Percentiles rank a stretch among this genome's conserved stretches.
Evolutionary conservation across 2,888 invertebrate genomes (phyloP).

Genomic region (Apantesis nais): DNA sequence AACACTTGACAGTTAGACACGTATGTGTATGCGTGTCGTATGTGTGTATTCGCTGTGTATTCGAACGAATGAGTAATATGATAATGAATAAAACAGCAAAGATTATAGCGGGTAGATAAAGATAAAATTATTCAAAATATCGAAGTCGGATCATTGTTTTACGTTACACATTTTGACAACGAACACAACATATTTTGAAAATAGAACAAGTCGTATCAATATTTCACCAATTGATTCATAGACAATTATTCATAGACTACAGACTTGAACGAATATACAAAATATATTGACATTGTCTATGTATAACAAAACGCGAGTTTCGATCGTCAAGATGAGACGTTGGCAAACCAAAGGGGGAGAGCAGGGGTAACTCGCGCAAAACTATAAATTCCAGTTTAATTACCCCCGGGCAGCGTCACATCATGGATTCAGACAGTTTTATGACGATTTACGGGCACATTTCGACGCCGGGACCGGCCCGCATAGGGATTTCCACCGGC

Average conservation of each 20-base stretch:
- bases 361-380: constrained; percentile 56
- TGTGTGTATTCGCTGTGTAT: no score
- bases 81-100: not conserved
- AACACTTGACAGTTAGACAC: no score
- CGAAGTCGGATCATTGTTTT: not conserved
- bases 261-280: constrained; percentile 21
- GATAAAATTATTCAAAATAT: not conserved
- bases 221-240: not conserved
- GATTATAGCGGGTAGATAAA: not conserved
- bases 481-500: constrained; percentile 69
- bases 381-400: constrained; percentile 87
- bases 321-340: constrained; percentile 63
- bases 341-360: constrained; percentile 64
- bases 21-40: no score
- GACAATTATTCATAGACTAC: not conserved
- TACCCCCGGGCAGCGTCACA: constrained; percentile 88
- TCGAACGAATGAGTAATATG: not conserved
- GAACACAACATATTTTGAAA: not conserved
- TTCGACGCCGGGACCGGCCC: constrained; percentile 82
- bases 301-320: constrained; percentile 59
- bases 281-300: constrained; percentile 50
- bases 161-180: not conserved
- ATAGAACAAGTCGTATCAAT: not conserved
- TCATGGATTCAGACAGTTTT: constrained; percentile 91
- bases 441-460: constrained; percentile 87